Base-by-base conservation (phyloP, 2,113 vertebrate species). In the Emydura subglobosa region DNA sequence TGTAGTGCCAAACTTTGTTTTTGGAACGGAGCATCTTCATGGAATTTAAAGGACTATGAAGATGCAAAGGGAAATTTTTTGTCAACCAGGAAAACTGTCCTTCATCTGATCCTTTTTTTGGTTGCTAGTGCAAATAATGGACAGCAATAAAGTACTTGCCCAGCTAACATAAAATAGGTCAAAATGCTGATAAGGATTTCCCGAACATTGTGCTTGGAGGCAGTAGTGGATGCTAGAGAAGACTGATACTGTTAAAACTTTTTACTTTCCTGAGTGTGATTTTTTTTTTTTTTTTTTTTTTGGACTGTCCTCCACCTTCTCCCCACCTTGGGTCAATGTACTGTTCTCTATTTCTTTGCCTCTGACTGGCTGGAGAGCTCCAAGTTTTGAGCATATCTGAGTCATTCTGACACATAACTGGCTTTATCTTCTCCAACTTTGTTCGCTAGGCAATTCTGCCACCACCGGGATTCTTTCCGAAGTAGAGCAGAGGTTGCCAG, bases 321-420 rank as follows among this genome's bases (percentile, higher is more conserved):
- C 8, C 54, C 34, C 39, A 76, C 39, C 6, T 44, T 24, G n/a
- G 22, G 10, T 51, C 54, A 93, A 85, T 21, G 5, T 8, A 49
- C 39, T 44, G 72, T 83, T 87, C 25, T 1, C 16, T 34, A 1
- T 78, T 42, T 5, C 7, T 47, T 3, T 0, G 11, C 7, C 9
- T 7, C 34, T 84, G 22, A 39, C 72, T 44, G 22, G 5, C 42
- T 68, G 61, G 16, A 19, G 61, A 68, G 61, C 59, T 65, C 31
- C 31, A 65, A 34, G 59, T 65, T 6, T 47, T 3, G 3, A 65
- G 59, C 59, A 89, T 92, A 88, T 6, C n/a, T 86, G 13, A 6
- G 22, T 17, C 7, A 2, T 1, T 50, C 19, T 82, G 51, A 5
- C 6, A 50, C 5, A 12, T 34, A 85, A 47, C 5, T 92, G 27